Percentiles rank a stretch among this genome's conserved stretches.
phyloP scores from a whole-genome alignment of 2,797 vertebrate genomes.

The Adrianichthys oophorus region DNA sequence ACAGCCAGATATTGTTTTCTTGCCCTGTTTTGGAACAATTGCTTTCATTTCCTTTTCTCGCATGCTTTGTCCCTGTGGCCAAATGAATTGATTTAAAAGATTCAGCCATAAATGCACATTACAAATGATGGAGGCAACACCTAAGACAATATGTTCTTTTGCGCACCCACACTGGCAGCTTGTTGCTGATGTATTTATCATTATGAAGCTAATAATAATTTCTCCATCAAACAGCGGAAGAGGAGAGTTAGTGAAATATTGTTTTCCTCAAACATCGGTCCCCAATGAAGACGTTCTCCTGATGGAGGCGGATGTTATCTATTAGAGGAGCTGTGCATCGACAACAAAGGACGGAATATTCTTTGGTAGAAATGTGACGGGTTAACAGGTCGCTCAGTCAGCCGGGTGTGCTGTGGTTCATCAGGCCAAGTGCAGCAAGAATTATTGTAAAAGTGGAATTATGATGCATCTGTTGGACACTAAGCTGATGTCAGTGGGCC shows the following conservation, averaged over 20 bases:
- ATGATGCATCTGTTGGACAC: slow-evolving; percentile 23
- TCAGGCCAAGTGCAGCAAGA: background rate
- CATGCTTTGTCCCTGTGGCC: slow-evolving; percentile 41
- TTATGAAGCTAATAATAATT: slow-evolving; percentile 58
- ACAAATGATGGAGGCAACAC: slow-evolving; percentile 51
- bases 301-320: slow-evolving; percentile 44
- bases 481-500: background rate
- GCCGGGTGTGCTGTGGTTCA: background rate
- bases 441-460: slow-evolving; percentile 9
- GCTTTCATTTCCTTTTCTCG: slow-evolving; percentile 63
- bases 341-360: slow-evolving; percentile 20
- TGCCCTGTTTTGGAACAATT: slow-evolving; percentile 65
- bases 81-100: slow-evolving; percentile 63
- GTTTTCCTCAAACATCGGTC: slow-evolving; percentile 62
- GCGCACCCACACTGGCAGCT: slow-evolving; percentile 2
- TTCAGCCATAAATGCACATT: slow-evolving; percentile 57
- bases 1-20: slow-evolving; percentile 65
- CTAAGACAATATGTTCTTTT: slow-evolving; percentile 37
- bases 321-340: slow-evolving; percentile 47
- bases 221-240: slow-evolving; percentile 64
- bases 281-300: slow-evolving; percentile 47
- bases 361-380: slow-evolving; percentile 31
- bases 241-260: slow-evolving; percentile 64
- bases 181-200: slow-evolving; percentile 45
- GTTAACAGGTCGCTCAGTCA: slow-evolving; percentile 45